Conservation (phyloP, 2,113 vertebrate genomes). For the Hylia prasina region DNA sequence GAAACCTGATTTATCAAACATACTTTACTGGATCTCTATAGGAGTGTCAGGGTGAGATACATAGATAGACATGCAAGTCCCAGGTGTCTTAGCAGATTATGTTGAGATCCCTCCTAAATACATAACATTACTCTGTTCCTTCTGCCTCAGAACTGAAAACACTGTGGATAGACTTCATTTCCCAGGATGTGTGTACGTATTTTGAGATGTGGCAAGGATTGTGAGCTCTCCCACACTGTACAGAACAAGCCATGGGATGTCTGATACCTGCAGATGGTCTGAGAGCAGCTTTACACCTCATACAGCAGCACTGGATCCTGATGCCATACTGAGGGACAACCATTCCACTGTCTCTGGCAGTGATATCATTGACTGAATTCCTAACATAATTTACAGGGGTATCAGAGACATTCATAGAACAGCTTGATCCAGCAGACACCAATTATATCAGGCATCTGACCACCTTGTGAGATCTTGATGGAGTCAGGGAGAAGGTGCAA, state of each 20-base stretch:
- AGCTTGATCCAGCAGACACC: background rate
- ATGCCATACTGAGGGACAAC: background rate
- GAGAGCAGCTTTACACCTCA: background rate
- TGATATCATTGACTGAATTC: background rate
- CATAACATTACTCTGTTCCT: background rate
- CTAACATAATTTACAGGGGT: background rate
- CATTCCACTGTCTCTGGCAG: background rate
- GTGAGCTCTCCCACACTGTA: background rate
- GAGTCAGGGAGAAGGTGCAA: background rate
- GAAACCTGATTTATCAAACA: background rate
- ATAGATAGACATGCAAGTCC: background rate
- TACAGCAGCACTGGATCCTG: background rate
- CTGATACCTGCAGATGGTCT: background rate
- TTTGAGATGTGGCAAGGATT: background rate
- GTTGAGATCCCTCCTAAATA: background rate
- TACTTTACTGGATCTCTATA: background rate
- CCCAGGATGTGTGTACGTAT: rapidly evolving
- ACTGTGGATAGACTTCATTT: background rate
- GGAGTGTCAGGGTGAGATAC: background rate
- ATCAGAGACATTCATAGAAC: background rate
- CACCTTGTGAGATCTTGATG: background rate
- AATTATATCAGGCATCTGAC: background rate
- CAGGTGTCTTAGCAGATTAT: rapidly evolving
- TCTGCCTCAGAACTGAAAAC: background rate
- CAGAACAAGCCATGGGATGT: background rate